Evolutionary conservation across 2,888 invertebrate species (phyloP), one percentile per base, ranked within the genome.

Genomic region (Microplitis deprimator): DNA sequence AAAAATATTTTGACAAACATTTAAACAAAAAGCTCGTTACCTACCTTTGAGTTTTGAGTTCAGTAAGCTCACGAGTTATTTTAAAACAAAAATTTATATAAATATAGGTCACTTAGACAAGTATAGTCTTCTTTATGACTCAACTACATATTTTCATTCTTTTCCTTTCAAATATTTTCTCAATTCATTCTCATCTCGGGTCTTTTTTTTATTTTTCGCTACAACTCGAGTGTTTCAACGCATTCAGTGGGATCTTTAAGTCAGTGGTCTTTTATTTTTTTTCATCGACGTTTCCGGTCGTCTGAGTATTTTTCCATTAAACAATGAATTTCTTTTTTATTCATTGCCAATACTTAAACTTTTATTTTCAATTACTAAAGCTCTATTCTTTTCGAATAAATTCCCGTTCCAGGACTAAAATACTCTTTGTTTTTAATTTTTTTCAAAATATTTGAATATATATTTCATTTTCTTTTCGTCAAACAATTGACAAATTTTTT

Each of bases 21-120:
- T 64, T 40, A 41, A 65, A 65, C 50, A 65, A 65, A 41, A 50
- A 20, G 16, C 41, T 29, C 6, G 10, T 60, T 62, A 17, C 10
- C 6, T 3, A 38, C 41, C 6, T 67, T 65, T 61, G 69, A 73
- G 71, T 61, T 67, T 60, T 59, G 69, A 73, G 71, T 61, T 76
- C 65, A 68, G 41, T 17, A 67, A 29, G 40, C 61, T 50, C 75
- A 67, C 69, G 29, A 73, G 86, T 87, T 88, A 87, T 88, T 88
- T 88, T 86, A 80, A 87, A 85, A 79, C 85, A 73, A 79, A 72
- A 81, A 86, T 88, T 88, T 88, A 87, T 86, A 84, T 88, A 85
- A 85, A 89, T 87, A 87, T 88, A 83, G 88, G 88, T 87, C 88
- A 86, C 80, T 50, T 13, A 50, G 50, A 13, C 10, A 80, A 70